Conservation (phyloP, 1,140 invertebrate genomes). For the Eubasilissa regina region DNA sequence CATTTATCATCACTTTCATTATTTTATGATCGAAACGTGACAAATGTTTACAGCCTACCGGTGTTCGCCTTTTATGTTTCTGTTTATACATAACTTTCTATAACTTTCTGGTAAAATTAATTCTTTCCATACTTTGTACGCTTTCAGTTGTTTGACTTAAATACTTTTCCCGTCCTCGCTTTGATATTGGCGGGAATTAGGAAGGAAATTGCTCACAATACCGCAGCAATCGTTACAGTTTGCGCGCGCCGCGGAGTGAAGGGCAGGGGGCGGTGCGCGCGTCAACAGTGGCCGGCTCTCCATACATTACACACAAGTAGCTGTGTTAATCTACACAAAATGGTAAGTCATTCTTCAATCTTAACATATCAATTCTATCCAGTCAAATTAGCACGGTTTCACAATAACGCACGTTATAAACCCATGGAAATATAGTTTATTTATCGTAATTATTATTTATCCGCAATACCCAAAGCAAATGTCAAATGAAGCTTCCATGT, state of each 20-base stretch:
- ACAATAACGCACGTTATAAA: neutral
- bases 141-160: too few relatives aligned
- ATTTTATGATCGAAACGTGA: too few relatives aligned
- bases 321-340: slow-evolving; percentile 33
- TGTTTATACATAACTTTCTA: too few relatives aligned
- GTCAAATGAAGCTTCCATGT: slow-evolving; percentile 45
- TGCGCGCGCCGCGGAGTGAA: slow-evolving; percentile 61
- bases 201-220: slow-evolving; percentile 64
- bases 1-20: too few relatives aligned
- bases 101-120: too few relatives aligned
- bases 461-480: slow-evolving; percentile 42
- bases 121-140: too few relatives aligned
- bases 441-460: slow-evolving; percentile 12
- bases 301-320: slow-evolving; percentile 25
- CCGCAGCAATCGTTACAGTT: slow-evolving; percentile 68
- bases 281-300: slow-evolving; percentile 24
- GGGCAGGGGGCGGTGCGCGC: slow-evolving; percentile 34
- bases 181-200: slow-evolving; percentile 45
- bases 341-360: slow-evolving; percentile 9
- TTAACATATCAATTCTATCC: slow-evolving; percentile 8
- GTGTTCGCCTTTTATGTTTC: too few relatives aligned
- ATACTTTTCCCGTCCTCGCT: slow-evolving; percentile 11
- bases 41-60: too few relatives aligned
- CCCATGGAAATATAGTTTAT: neutral
- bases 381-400: neutral